phyloP scores from a whole-genome alignment of 1,140 invertebrate genomes.

The Brachionus asplanchnoidis region DNA sequence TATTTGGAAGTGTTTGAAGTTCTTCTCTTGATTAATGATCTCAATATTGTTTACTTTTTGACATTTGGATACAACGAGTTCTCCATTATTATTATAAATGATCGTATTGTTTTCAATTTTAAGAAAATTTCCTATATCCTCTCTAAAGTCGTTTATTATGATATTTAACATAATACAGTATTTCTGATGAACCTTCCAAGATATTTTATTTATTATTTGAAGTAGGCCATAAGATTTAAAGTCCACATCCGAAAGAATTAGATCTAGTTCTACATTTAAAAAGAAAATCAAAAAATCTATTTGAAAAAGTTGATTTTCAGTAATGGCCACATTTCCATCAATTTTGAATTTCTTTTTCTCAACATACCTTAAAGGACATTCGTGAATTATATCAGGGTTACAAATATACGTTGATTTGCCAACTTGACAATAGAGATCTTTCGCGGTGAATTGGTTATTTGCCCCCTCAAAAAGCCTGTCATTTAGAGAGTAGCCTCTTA shows the following conservation, averaged over 20 bases:
- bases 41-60: background rate
- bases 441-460: background rate
- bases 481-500: background rate
- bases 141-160: no score
- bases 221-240: background rate
- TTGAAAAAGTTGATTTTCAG: slow-evolving; percentile 17
- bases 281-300: no score
- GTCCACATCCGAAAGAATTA: background rate
- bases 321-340: background rate
- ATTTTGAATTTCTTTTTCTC: background rate
- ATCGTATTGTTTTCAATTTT: no score
- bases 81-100: no score
- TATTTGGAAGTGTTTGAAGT: background rate
- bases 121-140: no score
- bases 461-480: background rate
- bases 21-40: background rate
- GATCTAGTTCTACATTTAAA: background rate
- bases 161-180: no score
- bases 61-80: background rate
- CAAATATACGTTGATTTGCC: slow-evolving; percentile 1
- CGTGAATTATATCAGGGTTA: background rate
- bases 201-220: slow-evolving; percentile 4
- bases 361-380: background rate
- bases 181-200: no score
- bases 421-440: slow-evolving; percentile 15